Evolutionary conservation across 2,797 vertebrate genomes (phyloP).

Genomic region (Darevskia nairensis): DNA sequence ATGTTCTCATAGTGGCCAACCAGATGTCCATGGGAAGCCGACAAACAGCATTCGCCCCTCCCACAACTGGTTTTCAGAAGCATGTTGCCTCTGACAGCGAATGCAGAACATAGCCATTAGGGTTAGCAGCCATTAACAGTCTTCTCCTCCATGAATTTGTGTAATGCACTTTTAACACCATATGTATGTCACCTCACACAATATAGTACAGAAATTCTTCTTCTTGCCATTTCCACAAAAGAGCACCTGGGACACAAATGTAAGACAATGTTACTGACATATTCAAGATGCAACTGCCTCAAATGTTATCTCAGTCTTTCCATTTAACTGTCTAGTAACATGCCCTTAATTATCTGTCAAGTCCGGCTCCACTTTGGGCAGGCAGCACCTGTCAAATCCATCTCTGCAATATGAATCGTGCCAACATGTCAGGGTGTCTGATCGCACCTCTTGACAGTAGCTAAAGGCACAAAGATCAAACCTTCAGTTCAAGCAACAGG

Average conservation of each 20-base stretch:
- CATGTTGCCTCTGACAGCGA: too few relatives aligned
- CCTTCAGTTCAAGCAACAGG: constrained; percentile 10
- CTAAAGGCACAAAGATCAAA: constrained; percentile 33
- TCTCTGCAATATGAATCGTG: constrained; percentile 30
- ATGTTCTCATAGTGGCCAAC: too few relatives aligned
- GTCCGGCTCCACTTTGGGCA: not conserved
- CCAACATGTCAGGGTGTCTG: constrained; percentile 32
- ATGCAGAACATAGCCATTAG: too few relatives aligned
- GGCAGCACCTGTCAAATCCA: constrained; percentile 30
- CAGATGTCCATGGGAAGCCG: too few relatives aligned
- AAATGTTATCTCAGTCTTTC: constrained; percentile 17
- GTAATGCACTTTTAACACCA: too few relatives aligned
- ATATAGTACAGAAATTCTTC: too few relatives aligned
- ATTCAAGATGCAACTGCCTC: constrained; percentile 13
- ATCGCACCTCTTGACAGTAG: constrained; percentile 33
- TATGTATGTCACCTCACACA: too few relatives aligned
- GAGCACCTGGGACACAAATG: constrained; percentile 6
- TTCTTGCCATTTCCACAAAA: not conserved
- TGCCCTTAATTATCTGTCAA: constrained; percentile 37
- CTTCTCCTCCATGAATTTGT: too few relatives aligned
- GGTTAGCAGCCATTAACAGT: too few relatives aligned
- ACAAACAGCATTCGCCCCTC: too few relatives aligned
- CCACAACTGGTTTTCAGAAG: too few relatives aligned
- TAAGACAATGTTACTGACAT: constrained; percentile 18
- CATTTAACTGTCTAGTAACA: constrained; percentile 8